Percentiles rank a stretch among this genome's conserved stretches.
Conservation (phyloP, 2,888 invertebrate genomes). For the Trachelus troglodyta region DNA sequence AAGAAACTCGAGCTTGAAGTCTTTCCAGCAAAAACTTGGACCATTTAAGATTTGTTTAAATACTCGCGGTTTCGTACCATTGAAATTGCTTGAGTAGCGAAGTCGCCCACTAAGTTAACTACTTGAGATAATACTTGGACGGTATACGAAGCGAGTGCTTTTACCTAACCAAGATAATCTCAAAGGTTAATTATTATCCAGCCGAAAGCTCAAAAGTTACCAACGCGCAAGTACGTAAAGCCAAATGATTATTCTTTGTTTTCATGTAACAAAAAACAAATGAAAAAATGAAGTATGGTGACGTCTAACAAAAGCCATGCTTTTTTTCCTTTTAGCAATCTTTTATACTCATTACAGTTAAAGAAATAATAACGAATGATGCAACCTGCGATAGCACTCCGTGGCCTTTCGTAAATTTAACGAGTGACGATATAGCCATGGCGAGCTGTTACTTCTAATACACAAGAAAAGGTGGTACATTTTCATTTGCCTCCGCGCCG, state of each 20-base stretch:
- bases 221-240: neutral
- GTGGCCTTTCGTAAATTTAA: slow-evolving; percentile 26
- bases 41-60: neutral
- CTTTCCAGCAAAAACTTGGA: neutral
- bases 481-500: slow-evolving; percentile 35
- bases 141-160: neutral
- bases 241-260: neutral
- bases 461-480: slow-evolving; percentile 36
- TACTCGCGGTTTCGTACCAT: neutral
- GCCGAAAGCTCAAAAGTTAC: neutral
- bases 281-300: neutral
- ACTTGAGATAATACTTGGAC: neutral
- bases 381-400: slow-evolving; percentile 16
- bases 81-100: neutral
- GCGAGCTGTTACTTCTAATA: slow-evolving; percentile 44
- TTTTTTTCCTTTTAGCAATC: neutral
- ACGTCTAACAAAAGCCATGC: neutral
- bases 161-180: neutral
- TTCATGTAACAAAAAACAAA: neutral
- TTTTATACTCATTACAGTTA: neutral
- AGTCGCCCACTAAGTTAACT: neutral
- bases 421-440: slow-evolving; percentile 22
- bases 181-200: neutral
- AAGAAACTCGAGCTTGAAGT: neutral
- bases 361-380: slow-evolving; percentile 34